Evolutionary conservation across 2,797 vertebrate species (phyloP), one percentile per base, ranked within the genome.

Genomic region (Margarornis squamiger): DNA sequence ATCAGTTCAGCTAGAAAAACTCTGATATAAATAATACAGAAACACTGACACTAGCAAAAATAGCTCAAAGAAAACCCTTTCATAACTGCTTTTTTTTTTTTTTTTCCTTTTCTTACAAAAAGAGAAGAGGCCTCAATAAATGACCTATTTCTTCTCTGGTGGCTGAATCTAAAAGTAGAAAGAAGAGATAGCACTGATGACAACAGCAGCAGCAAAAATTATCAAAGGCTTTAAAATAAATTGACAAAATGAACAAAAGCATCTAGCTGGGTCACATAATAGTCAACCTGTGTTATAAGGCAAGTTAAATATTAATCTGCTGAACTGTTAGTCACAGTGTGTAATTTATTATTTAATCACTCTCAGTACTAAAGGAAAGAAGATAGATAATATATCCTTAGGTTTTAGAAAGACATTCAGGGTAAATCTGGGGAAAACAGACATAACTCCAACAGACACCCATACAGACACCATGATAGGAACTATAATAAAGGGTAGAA

Each of bases 141-240:
- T 45, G 58, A 89, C 32, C 51, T 77, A 68, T 67, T 93, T 92
- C 38, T 92, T 73, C 14, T 80, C 17, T 51, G 30, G 36, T 23
- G 43, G 36, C 51, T 83, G 45, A 57, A 81, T 65, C 30, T 75
- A 77, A 85, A 79, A 65, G 57, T 26, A 81, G 61, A 94, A 85
- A 27, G 67, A 93, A 90, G 45, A 89, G 30, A 88, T 6, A 48
- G 41, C 45, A 76, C 46, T 63, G 67, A 84, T 24, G 46, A 81
- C 19, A 95, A 36, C 9, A 76, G 7, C 29, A 74, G 26, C 45
- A 84, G 82, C 14, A 61, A 82, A 88, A 91, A 49, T 4, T 61
- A 87, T 67, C 70, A 88, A 74, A 90, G 38, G 6, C 7, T 81
- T 90, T 86, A 86, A 88, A 96, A 77, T 52, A 91, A 91, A 92